Evolutionary conservation across 2,888 invertebrate species (phyloP).

Genomic region (Ephialtes manifestator): DNA sequence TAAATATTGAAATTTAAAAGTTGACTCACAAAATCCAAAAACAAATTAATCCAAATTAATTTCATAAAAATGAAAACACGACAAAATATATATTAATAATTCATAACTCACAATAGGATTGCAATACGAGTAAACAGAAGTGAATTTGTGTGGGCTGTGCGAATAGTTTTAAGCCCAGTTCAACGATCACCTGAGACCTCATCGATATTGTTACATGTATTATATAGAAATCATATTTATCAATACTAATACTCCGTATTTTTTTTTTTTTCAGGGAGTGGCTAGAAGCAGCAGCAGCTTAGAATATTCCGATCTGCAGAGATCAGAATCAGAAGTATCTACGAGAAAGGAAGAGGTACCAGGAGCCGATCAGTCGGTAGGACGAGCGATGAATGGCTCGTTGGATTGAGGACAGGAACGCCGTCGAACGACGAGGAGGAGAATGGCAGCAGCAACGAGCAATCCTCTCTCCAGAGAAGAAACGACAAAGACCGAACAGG

Average conservation of each 20-base stretch:
- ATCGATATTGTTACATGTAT: background rate
- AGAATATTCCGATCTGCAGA: slow-evolving; percentile 74
- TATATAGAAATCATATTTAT: background rate
- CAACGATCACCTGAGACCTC: background rate
- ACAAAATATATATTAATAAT: background rate
- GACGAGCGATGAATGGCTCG: slow-evolving; percentile 75
- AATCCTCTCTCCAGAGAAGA: slow-evolving; percentile 70
- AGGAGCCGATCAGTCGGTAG: slow-evolving; percentile 23
- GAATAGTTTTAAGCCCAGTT: background rate
- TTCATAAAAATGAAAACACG: too few relatives aligned
- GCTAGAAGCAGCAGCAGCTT: slow-evolving; percentile 44
- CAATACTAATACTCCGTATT: slow-evolving; percentile 17
- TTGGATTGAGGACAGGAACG: slow-evolving; percentile 69
- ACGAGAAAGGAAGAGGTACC: slow-evolving; percentile 28
- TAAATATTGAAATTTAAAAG: too few relatives aligned
- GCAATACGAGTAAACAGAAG: background rate
- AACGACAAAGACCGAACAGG: slow-evolving; percentile 74
- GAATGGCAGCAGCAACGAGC: slow-evolving; percentile 54
- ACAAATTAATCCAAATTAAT: too few relatives aligned
- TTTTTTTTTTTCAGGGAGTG: slow-evolving; percentile 79
- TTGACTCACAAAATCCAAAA: too few relatives aligned
- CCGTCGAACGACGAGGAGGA: slow-evolving; percentile 35
- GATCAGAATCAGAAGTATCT: slow-evolving; percentile 71
- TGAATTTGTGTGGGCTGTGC: slow-evolving; percentile 9
- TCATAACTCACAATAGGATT: background rate